Evolutionary conservation across 1,140 invertebrate species (phyloP).

Genomic region (Lepidurus arcticus): DNA sequence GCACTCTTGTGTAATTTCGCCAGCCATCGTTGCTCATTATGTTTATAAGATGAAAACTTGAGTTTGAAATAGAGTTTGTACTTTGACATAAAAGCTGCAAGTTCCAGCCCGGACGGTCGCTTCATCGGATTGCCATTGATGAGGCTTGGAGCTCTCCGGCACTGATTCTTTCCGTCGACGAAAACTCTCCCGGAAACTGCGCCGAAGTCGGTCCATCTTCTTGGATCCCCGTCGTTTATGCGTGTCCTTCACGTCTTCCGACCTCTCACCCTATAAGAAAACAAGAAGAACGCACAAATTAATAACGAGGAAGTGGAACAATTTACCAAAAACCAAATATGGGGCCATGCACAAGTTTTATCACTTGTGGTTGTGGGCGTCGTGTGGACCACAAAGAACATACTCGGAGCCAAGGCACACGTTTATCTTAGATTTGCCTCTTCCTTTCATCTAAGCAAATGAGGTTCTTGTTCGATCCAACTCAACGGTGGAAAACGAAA

Average conservation of each 20-base stretch:
- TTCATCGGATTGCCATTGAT: constrained; percentile 90
- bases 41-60: not conserved
- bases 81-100: constrained; percentile 94
- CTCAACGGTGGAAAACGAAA: no score
- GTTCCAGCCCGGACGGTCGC: constrained; percentile 87
- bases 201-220: constrained; percentile 84
- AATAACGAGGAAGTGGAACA: not conserved
- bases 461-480: no score
- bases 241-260: constrained; percentile 29
- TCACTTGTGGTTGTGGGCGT: not conserved
- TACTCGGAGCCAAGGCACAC: not conserved
- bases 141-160: constrained; percentile 87
- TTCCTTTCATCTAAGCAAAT: not conserved
- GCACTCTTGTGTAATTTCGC: no score
- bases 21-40: no score
- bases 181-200: constrained; percentile 89
- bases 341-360: not conserved
- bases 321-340: not conserved
- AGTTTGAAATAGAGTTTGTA: constrained; percentile 42
- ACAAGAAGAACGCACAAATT: no score
- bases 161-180: constrained; percentile 65
- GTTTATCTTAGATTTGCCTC: not conserved
- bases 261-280: not conserved
- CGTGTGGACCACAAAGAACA: not conserved
- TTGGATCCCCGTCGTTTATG: constrained; percentile 29